Evolutionary conservation across 2,797 vertebrate species (phyloP).

Genomic region (Acanthopagrus latus): DNA sequence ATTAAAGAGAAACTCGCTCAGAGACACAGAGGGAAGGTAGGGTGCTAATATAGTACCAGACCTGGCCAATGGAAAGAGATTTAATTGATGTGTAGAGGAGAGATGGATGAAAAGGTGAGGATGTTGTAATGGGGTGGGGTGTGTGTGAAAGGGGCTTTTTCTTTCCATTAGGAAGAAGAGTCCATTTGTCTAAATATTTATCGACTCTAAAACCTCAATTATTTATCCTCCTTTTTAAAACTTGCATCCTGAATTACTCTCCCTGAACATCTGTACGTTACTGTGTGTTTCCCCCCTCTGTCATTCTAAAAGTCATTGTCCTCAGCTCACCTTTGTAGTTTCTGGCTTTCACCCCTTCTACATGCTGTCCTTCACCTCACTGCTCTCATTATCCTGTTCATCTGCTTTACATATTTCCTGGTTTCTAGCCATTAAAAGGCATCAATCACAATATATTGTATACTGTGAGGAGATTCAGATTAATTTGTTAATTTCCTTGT

Average conservation of each 20-base stretch:
- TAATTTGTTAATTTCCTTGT: background rate
- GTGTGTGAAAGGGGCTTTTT: background rate
- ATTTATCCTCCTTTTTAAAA: slow-evolving; percentile 22
- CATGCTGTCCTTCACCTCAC: slow-evolving; percentile 13
- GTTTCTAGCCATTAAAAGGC: slow-evolving; percentile 49
- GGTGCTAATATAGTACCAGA: slow-evolving; percentile 75
- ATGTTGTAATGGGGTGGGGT: slow-evolving; percentile 45
- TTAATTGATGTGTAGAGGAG: slow-evolving; percentile 82
- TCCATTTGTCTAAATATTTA: slow-evolving; percentile 41
- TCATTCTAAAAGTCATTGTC: background rate
- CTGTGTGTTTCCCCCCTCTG: background rate
- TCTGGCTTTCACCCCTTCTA: slow-evolving; percentile 4
- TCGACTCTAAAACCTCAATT: slow-evolving; percentile 10
- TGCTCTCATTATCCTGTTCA: slow-evolving; percentile 46
- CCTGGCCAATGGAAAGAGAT: slow-evolving; percentile 66
- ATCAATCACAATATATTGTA: background rate
- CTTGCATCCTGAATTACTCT: slow-evolving; percentile 15
- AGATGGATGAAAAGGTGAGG: slow-evolving; percentile 68
- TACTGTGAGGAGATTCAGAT: background rate
- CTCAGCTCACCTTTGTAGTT: slow-evolving; percentile 34
- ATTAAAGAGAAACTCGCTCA: slow-evolving; percentile 85
- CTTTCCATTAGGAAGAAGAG: slow-evolving; percentile 51
- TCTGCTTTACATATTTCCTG: slow-evolving; percentile 47
- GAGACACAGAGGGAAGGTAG: slow-evolving; percentile 59
- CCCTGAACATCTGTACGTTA: slow-evolving; percentile 14